phyloP scores from a whole-genome alignment of 2,797 vertebrate genomes.

The Psittacula derbiana region DNA sequence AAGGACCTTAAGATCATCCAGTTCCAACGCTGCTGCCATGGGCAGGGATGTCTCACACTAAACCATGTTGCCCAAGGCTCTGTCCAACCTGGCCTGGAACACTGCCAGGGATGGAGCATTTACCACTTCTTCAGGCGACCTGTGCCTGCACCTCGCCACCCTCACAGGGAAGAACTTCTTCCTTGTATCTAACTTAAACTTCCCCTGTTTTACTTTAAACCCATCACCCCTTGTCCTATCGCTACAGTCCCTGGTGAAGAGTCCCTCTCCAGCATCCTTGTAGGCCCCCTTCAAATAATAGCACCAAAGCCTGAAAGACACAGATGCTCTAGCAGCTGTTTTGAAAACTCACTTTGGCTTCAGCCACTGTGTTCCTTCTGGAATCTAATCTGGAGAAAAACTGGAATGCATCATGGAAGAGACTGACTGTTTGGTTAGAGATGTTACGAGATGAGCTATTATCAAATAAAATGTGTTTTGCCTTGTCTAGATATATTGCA shows the following conservation, averaged over 20 bases:
- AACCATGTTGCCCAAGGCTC: not conserved
- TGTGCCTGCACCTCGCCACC: not conserved
- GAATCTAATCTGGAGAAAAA: not conserved
- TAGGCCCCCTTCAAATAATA: not conserved
- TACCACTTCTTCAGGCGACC: not conserved
- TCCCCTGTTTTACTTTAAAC: not conserved
- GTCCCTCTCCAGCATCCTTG: not conserved
- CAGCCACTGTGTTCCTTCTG: not conserved
- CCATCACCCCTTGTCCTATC: not conserved
- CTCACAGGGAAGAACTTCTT: not conserved
- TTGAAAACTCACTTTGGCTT: not conserved
- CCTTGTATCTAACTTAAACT: not conserved
- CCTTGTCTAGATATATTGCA: not conserved
- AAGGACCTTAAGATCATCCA: not conserved
- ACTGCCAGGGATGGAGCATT: not conserved
- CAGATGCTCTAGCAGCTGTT: not conserved
- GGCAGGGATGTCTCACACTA: not conserved
- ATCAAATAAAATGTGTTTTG: not conserved
- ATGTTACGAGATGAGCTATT: not conserved
- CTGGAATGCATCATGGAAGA: not conserved
- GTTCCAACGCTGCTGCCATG: not conserved
- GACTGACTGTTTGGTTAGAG: not conserved
- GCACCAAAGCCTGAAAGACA: not conserved
- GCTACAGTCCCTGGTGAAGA: not conserved
- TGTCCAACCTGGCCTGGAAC: not conserved